Evolutionary conservation across 2,888 invertebrate genomes (phyloP), one percentile per base, ranked within the genome.

Genomic region (Drosophila koepferae): DNA sequence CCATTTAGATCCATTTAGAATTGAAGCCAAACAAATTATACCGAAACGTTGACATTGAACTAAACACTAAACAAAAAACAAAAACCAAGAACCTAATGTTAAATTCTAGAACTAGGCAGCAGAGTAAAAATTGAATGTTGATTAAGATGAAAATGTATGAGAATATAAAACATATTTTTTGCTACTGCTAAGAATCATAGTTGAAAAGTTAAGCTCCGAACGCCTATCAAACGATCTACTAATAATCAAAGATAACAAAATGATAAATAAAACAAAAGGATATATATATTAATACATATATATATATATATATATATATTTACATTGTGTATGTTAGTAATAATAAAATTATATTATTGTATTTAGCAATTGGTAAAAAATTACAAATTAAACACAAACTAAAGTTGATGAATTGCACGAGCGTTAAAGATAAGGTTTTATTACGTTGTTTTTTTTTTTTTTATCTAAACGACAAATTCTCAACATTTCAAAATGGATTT

Each of bases 301-400:
- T 23, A 44, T n/a, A 58, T 6, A 79, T 59, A 1, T 20, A 20
- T 20, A 71, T 71, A 77, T 72, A 83, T 74, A 85, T 82, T 74
- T 77, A 77, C 49, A 87, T 72, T 75, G 76, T 74, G 63, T 79
- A 79, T 77, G 77, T 72, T 85, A 86, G 87, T 75, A 74, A 79
- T 79, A 72, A 75, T 71, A 75, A 80, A 75, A 77, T 66, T 66
- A 77, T 73, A 74, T 79, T 74, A 86, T 74, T 83, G 75, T 84
- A 80, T 86, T 89, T 81, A 84, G 76, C 77, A 86, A 83, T 74
- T 76, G 73, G 46, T 81, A 74, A 75, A 70, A 34, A 82, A 59
- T 69, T 53, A 80, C 74, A 73, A 81, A 89, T 89, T 86, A 86
- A 77, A 86, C 70, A 72, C 56, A 66, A 75, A 75, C 77, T 73